Evolutionary conservation across 2,888 invertebrate genomes (phyloP).

Genomic region (Tromatobia lineatoria): DNA sequence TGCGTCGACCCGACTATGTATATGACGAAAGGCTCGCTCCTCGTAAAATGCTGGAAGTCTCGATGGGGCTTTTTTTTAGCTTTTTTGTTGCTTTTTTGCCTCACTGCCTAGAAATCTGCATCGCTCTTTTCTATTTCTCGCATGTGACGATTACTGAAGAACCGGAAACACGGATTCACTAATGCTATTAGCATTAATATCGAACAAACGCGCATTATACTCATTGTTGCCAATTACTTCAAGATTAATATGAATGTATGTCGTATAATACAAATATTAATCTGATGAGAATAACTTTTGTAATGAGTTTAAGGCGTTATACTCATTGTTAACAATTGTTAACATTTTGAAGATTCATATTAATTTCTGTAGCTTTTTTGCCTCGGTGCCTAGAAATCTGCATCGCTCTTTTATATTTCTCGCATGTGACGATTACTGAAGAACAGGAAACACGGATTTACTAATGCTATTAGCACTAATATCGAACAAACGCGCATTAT

Average conservation of each 20-base stretch:
- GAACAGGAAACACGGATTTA: slow-evolving; percentile 25
- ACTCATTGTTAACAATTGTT: too few relatives aligned
- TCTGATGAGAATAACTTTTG: too few relatives aligned
- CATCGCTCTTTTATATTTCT: slow-evolving; percentile 38
- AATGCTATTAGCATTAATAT: slow-evolving; percentile 22
- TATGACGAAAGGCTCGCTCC: slow-evolving; percentile 42
- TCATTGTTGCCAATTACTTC: too few relatives aligned
- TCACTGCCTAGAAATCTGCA: slow-evolving; percentile 29
- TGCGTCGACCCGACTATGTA: slow-evolving; percentile 21
- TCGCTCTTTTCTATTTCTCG: slow-evolving; percentile 34
- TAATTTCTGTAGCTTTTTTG: slow-evolving; percentile 28
- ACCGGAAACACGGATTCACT: slow-evolving; percentile 26
- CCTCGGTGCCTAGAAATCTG: slow-evolving; percentile 28
- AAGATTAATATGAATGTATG: too few relatives aligned
- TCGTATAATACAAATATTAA: too few relatives aligned
- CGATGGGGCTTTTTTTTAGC: too few relatives aligned
- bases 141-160: slow-evolving; percentile 1
- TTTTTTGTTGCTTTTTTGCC: slow-evolving; percentile 30
- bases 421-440: background rate
- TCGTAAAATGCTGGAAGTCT: slow-evolving; percentile 52
- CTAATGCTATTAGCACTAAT: slow-evolving; percentile 21
- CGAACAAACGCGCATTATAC: background rate
- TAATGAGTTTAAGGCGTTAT: too few relatives aligned
- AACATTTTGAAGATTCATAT: too few relatives aligned
- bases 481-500: background rate